Evolutionary conservation across 64 coral and sea anemone species (phyloP).

Genomic region (Stylophora pistillata): DNA sequence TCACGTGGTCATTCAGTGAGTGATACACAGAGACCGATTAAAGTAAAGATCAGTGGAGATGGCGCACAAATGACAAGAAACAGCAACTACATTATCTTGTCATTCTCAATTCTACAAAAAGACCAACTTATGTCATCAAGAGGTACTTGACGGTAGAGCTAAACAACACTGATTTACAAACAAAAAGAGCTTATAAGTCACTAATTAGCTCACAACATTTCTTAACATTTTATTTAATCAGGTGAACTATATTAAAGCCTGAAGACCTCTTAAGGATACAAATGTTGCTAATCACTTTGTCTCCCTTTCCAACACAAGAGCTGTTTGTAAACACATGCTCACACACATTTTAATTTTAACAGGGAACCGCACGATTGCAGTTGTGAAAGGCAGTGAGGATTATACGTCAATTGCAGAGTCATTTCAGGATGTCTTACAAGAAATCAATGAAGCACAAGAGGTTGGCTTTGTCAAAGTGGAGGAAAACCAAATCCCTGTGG

Average conservation of each 20-base stretch:
- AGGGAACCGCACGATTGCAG: slow-evolving; percentile 11
- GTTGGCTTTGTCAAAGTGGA: slow-evolving; percentile 19
- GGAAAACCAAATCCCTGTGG: neutral
- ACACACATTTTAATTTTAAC: too few species aligned
- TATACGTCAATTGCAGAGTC: neutral
- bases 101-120: slow-evolving; percentile 4
- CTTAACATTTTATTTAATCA: too few species aligned
- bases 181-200: neutral
- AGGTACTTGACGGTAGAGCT: neutral
- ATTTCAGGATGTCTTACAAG: neutral
- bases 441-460: slow-evolving; percentile 43
- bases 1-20: slow-evolving; percentile 18
- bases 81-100: too few species aligned
- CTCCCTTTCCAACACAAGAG: too few species aligned
- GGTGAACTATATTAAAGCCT: slow-evolving; percentile 1
- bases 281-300: too few species aligned
- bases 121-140: neutral
- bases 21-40: neutral
- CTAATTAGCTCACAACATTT: neutral
- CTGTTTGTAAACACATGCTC: too few species aligned
- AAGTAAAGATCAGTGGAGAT: slow-evolving; percentile 12
- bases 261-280: slow-evolving; percentile 1
- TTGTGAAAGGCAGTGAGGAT: neutral
- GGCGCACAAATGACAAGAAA: neutral
- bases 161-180: neutral